Percentiles rank a stretch among this genome's conserved stretches.
These are phyloP conservation scores for Notothenia rossii DNA, from an alignment of 2,113 vertebrate species.

Conservation along the genomic window DNA sequence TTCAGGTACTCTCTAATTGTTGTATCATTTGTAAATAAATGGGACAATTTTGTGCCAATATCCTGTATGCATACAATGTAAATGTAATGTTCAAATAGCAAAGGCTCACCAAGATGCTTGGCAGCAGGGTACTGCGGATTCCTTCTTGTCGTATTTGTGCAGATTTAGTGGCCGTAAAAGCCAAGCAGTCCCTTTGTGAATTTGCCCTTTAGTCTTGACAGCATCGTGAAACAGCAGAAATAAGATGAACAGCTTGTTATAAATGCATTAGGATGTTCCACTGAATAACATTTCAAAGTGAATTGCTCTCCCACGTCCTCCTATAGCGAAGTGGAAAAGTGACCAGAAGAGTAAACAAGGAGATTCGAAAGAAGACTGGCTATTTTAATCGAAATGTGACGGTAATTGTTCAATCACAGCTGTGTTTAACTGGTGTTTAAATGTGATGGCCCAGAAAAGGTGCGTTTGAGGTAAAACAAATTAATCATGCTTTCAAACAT, in stretches of 20 bases:
- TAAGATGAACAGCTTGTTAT: background rate
- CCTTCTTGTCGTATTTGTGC: too few species aligned
- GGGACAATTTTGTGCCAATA: too few species aligned
- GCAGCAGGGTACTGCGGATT: too few species aligned
- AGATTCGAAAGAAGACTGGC: background rate
- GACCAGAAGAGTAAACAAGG: background rate
- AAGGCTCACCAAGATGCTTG: too few species aligned
- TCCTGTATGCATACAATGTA: too few species aligned
- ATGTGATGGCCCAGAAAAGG: background rate
- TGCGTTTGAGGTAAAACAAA: conserved; percentile 11
- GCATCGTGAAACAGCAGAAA: too few species aligned
- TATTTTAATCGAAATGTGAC: conserved; percentile 8
- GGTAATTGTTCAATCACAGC: conserved; percentile 2
- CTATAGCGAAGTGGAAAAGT: background rate
- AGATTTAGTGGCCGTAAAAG: too few species aligned
- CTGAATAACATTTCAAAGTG: background rate
- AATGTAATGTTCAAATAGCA: too few species aligned
- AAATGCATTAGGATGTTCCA: background rate
- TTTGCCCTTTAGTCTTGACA: background rate
- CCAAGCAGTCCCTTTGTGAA: too few species aligned
- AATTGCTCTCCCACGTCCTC: background rate
- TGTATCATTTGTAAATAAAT: too few species aligned
- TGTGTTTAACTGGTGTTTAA: conserved; percentile 8
- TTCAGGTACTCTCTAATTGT: too few species aligned
- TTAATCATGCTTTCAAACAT: conserved; percentile 10